Conservation (phyloP, 2,113 vertebrate genomes). For the Thermophis baileyi region DNA sequence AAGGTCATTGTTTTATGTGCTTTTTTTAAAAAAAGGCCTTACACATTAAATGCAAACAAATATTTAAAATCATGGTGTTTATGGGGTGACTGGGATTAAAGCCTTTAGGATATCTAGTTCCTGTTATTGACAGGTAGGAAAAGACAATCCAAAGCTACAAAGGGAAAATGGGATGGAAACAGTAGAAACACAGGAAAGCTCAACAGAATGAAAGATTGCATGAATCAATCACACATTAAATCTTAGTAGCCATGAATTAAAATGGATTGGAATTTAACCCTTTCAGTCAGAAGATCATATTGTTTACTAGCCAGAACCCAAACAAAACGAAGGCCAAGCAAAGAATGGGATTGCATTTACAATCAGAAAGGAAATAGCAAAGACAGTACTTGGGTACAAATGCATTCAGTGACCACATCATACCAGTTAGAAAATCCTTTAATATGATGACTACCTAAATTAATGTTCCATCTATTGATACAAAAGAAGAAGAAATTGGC, state of each 20-base stretch:
- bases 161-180: background rate
- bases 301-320: background rate
- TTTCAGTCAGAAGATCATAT: background rate
- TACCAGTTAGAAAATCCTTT: background rate
- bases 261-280: background rate
- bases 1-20: no score
- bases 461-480: background rate
- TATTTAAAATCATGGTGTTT: background rate
- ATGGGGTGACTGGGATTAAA: background rate
- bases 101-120: background rate
- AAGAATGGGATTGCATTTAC: background rate
- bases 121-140: background rate
- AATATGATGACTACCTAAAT: background rate
- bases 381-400: background rate
- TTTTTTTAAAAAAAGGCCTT: background rate
- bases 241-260: background rate
- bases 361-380: background rate
- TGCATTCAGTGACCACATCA: background rate
- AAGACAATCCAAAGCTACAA: background rate
- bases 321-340: background rate
- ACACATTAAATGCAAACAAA: background rate
- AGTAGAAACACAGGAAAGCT: background rate
- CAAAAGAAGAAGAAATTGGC: background rate
- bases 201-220: background rate
- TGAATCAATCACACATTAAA: background rate